Percentiles rank a stretch among this genome's conserved stretches.
phyloP scores from a whole-genome alignment of 2,888 invertebrate genomes.

The Cybosia mesomella region DNA sequence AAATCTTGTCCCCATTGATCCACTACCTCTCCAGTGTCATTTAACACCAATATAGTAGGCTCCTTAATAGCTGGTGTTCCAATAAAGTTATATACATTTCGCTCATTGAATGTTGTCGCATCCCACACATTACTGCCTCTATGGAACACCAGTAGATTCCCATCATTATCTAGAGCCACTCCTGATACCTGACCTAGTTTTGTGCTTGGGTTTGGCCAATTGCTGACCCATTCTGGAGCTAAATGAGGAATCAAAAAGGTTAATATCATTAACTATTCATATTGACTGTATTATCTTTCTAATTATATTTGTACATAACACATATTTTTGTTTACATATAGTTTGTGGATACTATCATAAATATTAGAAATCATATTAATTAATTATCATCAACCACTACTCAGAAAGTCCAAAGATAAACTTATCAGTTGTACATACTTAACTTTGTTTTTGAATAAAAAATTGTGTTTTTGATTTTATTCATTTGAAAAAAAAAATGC shows the following conservation, averaged over 20 bases:
- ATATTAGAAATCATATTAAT: too few species aligned
- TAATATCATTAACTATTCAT: background rate
- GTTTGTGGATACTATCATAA: too few species aligned
- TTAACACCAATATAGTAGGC: constrained; percentile 89
- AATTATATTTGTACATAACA: too few species aligned
- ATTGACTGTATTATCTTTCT: background rate
- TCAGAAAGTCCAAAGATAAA: too few species aligned
- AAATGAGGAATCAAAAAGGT: constrained; percentile 19
- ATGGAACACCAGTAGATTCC: constrained; percentile 93
- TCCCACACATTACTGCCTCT: constrained; percentile 90
- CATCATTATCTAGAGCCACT: constrained; percentile 91
- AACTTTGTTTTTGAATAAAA: background rate
- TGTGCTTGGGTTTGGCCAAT: constrained; percentile 86
- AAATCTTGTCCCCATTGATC: constrained; percentile 90
- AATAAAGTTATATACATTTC: constrained; percentile 86
- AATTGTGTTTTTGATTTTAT: too few species aligned
- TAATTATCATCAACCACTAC: too few species aligned
- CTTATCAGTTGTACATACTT: too few species aligned
- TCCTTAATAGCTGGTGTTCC: constrained; percentile 87
- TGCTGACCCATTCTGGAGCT: constrained; percentile 85
- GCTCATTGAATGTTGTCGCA: constrained; percentile 84
- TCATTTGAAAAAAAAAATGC: too few species aligned
- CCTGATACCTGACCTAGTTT: constrained; percentile 93
- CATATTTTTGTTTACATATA: too few species aligned
- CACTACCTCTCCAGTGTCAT: constrained; percentile 87